Percentiles rank a stretch among this genome's conserved stretches.
These are phyloP conservation scores for Piezodorus guildinii DNA, from an alignment of 1,140 invertebrate genomes.

Conservation along the genomic window DNA sequence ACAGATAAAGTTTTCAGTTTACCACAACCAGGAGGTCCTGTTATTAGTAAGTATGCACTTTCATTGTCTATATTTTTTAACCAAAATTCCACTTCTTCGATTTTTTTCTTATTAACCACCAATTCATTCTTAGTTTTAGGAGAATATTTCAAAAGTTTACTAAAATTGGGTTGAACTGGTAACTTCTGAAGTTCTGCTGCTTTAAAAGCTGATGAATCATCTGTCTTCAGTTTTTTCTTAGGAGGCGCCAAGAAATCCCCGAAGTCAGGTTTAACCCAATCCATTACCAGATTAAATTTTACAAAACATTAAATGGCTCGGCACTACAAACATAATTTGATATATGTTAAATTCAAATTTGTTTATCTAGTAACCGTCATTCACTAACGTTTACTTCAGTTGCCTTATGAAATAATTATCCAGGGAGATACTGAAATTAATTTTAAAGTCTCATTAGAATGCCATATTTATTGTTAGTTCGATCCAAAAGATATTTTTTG, in stretches of 20 bases:
- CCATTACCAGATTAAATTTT: neutral
- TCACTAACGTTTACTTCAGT: too few relatives aligned
- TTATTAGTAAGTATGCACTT: slow-evolving; percentile 17
- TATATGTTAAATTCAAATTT: too few relatives aligned
- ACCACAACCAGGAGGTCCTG: slow-evolving; percentile 21
- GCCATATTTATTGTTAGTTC: too few relatives aligned
- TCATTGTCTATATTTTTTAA: slow-evolving; percentile 6
- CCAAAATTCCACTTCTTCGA: slow-evolving; percentile 23
- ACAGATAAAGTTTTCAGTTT: slow-evolving; percentile 21
- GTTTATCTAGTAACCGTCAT: too few relatives aligned
- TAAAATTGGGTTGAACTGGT: too few relatives aligned
- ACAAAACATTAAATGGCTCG: too few relatives aligned
- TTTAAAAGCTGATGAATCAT: neutral
- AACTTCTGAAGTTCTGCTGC: neutral
- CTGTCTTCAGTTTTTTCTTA: slow-evolving; percentile 16
- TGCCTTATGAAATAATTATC: too few relatives aligned
- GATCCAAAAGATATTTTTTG: too few relatives aligned
- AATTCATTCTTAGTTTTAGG: slow-evolving; percentile 14
- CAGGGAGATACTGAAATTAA: too few relatives aligned
- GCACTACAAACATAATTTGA: too few relatives aligned
- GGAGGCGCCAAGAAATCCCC: slow-evolving; percentile 12
- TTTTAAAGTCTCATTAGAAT: too few relatives aligned
- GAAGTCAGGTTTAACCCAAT: slow-evolving; percentile 20
- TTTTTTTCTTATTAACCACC: slow-evolving; percentile 21
- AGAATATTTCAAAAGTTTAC: neutral